A percentile compares a stretch with the other conserved stretches of the same genome.
Evolutionary conservation across 1,140 invertebrate species (phyloP).

Genomic region (Patella vulgata): DNA sequence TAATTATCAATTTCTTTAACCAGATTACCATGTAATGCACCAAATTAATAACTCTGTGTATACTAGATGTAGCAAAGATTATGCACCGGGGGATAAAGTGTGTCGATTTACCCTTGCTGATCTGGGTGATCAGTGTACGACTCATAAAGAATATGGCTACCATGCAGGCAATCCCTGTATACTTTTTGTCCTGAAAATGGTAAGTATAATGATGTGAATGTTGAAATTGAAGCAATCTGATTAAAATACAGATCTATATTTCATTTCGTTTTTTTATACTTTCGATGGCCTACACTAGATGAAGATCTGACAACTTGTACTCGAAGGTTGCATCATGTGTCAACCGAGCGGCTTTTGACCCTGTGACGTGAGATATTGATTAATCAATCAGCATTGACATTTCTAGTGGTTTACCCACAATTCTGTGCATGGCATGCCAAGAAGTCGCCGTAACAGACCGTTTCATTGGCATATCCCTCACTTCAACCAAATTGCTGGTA

Average conservation of each 20-base stretch:
- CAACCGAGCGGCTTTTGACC: slow-evolving; percentile 3
- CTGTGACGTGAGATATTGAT: too few species aligned
- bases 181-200: slow-evolving; percentile 22
- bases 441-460: too few species aligned
- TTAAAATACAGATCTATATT: too few species aligned
- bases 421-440: too few species aligned
- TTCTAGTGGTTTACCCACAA: too few species aligned
- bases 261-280: too few species aligned
- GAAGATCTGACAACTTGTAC: not conserved
- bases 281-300: too few species aligned
- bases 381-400: too few species aligned
- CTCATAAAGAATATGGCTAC: slow-evolving; percentile 27
- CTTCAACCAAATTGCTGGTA: too few species aligned
- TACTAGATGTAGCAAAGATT: slow-evolving; percentile 15
- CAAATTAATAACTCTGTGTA: slow-evolving; percentile 16
- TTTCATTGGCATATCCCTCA: too few species aligned
- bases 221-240: too few species aligned
- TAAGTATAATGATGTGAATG: slow-evolving; percentile 7
- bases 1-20: not conserved
- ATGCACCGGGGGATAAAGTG: slow-evolving; percentile 23
- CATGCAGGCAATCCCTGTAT: slow-evolving; percentile 24
- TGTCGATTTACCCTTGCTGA: slow-evolving; percentile 13
- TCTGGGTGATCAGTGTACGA: slow-evolving; percentile 18
- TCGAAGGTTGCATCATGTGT: not conserved
- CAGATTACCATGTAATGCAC: slow-evolving; percentile 23